Base-by-base conservation (phyloP, 2,797 vertebrate genomes). In the Basileuterus tristriatus region DNA sequence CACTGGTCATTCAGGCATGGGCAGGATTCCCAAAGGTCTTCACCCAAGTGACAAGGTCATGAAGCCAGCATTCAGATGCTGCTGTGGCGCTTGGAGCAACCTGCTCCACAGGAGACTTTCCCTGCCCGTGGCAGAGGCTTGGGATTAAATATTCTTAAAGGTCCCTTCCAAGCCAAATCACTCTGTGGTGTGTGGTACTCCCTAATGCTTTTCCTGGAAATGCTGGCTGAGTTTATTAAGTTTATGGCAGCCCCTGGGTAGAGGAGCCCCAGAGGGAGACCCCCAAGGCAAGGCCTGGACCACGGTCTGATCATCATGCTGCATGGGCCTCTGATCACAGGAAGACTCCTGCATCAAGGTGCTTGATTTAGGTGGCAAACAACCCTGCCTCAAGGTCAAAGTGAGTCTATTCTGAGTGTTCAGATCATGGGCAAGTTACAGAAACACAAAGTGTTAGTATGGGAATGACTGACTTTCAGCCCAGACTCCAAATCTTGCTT, bases 111-210 rank as follows among this genome's bases (percentile, higher is more conserved):
- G 17, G 14, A 77, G 14, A 14, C 3, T 22, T 44, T 58, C n/a
- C 29, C 24, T 34, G 24, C 21, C 50, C 1, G 0, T 32, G 21
- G 6, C 6, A 64, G 39, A 19, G 19, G 6, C n/a, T 27, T 59
- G 58, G 30, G 71, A 41, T 41, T 20, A 46, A 26, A 36, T 32
- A n/a, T 37, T 32, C 12, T 27, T 52, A 64, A 12, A 52, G 1
- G 10, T 20, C 3, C 8, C 30, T 78, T 65, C 37, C 44, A 52
- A 16, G 3, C 6, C 58, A 34, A 52, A 64, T 14, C 15, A 11
- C 12, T 30, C 17, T 19, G 9, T 55, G 19, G 4, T 8, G 41
- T 52, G 8, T 56, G 50, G 22, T 46, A 5, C 19, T 49, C 22
- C 9, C 67, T 21, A 24, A 39, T 1, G 1, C 1, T 87, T 70